Evolutionary conservation across 2,113 vertebrate species (phyloP).

Genomic region (Pelobates fuscus): DNA sequence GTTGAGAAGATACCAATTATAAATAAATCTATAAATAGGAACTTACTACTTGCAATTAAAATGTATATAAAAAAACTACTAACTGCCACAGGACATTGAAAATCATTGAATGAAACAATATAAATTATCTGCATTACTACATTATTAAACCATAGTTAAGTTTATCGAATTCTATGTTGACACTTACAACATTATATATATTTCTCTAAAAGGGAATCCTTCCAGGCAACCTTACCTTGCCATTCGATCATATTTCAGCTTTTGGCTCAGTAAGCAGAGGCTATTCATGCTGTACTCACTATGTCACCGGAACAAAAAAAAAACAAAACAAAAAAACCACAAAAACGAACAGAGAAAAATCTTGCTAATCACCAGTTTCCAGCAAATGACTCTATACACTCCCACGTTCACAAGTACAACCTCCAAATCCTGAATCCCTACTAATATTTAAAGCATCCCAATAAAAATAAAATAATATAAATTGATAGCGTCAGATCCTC

Average conservation of each 20-base stretch:
- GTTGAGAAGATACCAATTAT: too few relatives aligned
- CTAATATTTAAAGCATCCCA: neutral
- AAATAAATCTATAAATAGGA: too few relatives aligned
- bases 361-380: constrained; percentile 18
- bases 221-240: constrained; percentile 22
- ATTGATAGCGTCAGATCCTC: neutral
- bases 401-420: constrained; percentile 23
- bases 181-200: too few relatives aligned
- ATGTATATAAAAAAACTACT: too few relatives aligned
- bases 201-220: too few relatives aligned
- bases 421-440: constrained; percentile 8
- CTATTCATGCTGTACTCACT: constrained; percentile 24
- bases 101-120: too few relatives aligned
- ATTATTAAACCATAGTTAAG: too few relatives aligned
- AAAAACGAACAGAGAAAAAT: neutral
- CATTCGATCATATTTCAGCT: constrained; percentile 19
- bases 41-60: too few relatives aligned
- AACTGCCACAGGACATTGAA: too few relatives aligned
- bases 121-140: too few relatives aligned
- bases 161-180: too few relatives aligned
- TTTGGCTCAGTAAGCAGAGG: constrained; percentile 31
- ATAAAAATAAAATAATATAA: neutral
- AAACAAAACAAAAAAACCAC: neutral
- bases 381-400: constrained; percentile 32
- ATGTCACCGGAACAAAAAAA: neutral